A percentile compares a stretch with the other conserved stretches of the same genome.
phyloP scores from a whole-genome alignment of 2,797 vertebrate species.

The Erithacus rubecula region DNA sequence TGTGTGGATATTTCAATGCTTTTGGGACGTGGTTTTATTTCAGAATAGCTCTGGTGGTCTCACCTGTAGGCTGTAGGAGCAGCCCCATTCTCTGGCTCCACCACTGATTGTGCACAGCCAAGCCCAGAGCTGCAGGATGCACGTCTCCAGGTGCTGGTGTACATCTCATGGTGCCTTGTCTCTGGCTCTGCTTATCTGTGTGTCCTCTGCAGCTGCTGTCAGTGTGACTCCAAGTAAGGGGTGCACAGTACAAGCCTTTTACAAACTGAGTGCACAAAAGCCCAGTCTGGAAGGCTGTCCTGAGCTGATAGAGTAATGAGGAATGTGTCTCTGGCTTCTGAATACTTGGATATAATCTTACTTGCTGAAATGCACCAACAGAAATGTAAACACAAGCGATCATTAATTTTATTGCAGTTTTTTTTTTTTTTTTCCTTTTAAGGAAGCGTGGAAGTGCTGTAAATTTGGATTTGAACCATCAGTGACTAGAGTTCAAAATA shows the following conservation, averaged over 20 bases:
- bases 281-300: neutral
- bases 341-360: neutral
- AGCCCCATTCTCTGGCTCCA: neutral
- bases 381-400: conserved; percentile 36
- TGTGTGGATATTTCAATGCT: neutral
- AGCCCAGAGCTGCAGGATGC: neutral
- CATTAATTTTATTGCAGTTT: neutral
- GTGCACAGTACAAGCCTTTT: neutral
- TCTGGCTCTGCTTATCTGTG: neutral
- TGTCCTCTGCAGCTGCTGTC: neutral
- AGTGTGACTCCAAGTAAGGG: neutral
- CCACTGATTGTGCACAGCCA: neutral
- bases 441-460: conserved; percentile 34
- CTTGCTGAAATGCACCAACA: conserved; percentile 45
- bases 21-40: neutral
- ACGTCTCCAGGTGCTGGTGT: fast-evolving
- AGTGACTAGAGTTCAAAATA: conserved; percentile 37
- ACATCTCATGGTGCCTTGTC: neutral
- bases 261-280: neutral
- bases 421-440: neutral
- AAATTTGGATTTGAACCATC: conserved; percentile 42
- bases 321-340: neutral
- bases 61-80: neutral
- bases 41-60: neutral
- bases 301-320: neutral